Evolutionary conservation across 2,113 vertebrate genomes (phyloP).

Genomic region (Apodemus speciosus): DNA sequence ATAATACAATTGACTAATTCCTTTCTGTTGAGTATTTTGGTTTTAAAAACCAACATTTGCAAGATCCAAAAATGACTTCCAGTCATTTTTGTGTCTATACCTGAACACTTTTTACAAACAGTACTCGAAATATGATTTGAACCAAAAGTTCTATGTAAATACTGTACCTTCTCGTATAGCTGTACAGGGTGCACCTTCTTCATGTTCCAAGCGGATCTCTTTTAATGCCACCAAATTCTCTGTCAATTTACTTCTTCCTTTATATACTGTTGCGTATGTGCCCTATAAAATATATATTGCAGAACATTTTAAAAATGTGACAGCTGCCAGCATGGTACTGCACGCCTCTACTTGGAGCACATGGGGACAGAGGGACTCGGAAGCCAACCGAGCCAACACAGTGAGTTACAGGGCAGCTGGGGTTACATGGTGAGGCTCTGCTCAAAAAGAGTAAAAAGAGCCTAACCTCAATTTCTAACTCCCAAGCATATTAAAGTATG

Average conservation of each 20-base stretch:
- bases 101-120: neutral
- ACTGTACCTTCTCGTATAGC: constrained; percentile 96
- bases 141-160: constrained; percentile 3
- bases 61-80: constrained; percentile 27
- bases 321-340: neutral
- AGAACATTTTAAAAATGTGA: constrained; percentile 38
- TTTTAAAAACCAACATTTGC: constrained; percentile 35
- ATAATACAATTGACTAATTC: neutral
- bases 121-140: neutral
- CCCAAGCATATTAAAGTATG: constrained; percentile 20
- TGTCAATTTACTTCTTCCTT: constrained; percentile 98
- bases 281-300: constrained; percentile 86
- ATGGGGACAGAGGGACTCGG: neutral
- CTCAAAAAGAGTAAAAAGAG: neutral
- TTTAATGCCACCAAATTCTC: constrained; percentile 99
- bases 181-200: constrained; percentile 98
- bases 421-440: neutral
- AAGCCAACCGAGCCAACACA: neutral
- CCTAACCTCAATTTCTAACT: constrained; percentile 7
- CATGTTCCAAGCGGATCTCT: constrained; percentile 98
- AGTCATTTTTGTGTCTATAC: constrained; percentile 31
- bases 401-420: neutral
- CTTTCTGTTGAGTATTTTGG: constrained; percentile 35
- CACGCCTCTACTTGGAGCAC: neutral
- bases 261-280: constrained; percentile 98